Conservation (phyloP, 1,140 invertebrate genomes). For the Eueides isabella region DNA sequence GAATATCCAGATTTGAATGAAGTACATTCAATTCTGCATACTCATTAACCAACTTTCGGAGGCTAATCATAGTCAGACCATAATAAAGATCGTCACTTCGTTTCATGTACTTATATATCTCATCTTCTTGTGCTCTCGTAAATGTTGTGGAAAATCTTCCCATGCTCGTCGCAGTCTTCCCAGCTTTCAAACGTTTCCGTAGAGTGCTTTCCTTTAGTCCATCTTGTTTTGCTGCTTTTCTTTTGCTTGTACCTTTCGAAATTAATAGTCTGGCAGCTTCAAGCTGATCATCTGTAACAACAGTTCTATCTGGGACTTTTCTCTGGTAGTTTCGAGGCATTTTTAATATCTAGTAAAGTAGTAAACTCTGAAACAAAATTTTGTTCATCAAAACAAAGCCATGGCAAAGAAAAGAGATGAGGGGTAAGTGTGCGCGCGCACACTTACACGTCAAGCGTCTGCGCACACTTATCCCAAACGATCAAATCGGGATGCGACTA, state of each 20-base stretch:
- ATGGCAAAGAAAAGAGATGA: too few species aligned
- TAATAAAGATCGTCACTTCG: background rate
- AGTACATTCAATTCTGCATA: background rate
- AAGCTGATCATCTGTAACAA: background rate
- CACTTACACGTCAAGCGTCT: too few species aligned
- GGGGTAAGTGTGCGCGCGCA: background rate
- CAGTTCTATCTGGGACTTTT: constrained; percentile 10
- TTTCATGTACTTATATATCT: constrained; percentile 4
- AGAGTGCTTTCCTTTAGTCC: constrained; percentile 31
- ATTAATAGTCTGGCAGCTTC: constrained; percentile 29
- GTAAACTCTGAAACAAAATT: too few species aligned
- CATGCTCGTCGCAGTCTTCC: constrained; percentile 11
- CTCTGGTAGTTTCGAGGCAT: constrained; percentile 26
- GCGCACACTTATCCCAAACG: constrained; percentile 1
- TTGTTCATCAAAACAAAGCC: too few species aligned
- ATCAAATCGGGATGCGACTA: background rate
- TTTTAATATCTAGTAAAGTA: background rate
- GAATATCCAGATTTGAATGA: too few species aligned
- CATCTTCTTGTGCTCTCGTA: constrained; percentile 19
- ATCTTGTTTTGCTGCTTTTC: constrained; percentile 25
- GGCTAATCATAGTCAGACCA: background rate
- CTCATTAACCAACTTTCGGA: background rate
- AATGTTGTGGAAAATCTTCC: constrained; percentile 28
- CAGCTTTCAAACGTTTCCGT: constrained; percentile 26
- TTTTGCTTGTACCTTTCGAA: constrained; percentile 24